Evolutionary conservation across 2,888 invertebrate genomes (phyloP), one percentile per base, ranked within the genome.

Genomic region (Aplocera efformata): DNA sequence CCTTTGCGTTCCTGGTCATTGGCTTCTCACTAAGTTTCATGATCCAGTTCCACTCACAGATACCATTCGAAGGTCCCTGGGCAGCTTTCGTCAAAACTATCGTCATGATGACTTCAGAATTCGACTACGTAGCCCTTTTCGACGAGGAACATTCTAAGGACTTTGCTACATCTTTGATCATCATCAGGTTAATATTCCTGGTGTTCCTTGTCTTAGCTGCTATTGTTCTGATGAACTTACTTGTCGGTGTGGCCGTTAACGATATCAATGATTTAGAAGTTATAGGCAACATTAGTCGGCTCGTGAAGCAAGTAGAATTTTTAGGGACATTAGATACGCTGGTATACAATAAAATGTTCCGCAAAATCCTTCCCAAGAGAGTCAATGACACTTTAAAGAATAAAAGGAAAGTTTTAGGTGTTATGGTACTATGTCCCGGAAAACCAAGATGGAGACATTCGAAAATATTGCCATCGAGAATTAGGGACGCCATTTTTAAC

Each of bases 71-170:
- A 10, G 79, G 80, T 7, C 89, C 90, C 0, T 88, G 89, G 79
- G 77, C 85, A 9, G 83, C 90, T 0, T 59, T 91, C 1, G 82
- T 90, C 9, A 90, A 90, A 52, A 90, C 90, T 0, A 76, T 90
- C 26, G 90, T 90, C 6, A 91, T 91, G 90, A 90, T 90, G 90
- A 90, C 90, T 4, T 89, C 90, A 38, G 91, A 91, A 54, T 90
- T 90, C 32, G 90, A 91, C 49, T 90, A 90, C 54, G 71, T 55
- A 6, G 76, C 81, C 3, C 60, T 90, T 6, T 90, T 90, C 34
- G 84, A 86, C 36, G 72, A 83, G 41, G 72, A 72, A n/a, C 78
- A 83, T 47, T 69, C 78, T 1, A 60, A 72, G 42, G 69, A 82
- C 47, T 65, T 81, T 0, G 76, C 79, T 1, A 76, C 80, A 0